Evolutionary conservation across 1,140 invertebrate genomes (phyloP).

Genomic region (Fopius arisanus): DNA sequence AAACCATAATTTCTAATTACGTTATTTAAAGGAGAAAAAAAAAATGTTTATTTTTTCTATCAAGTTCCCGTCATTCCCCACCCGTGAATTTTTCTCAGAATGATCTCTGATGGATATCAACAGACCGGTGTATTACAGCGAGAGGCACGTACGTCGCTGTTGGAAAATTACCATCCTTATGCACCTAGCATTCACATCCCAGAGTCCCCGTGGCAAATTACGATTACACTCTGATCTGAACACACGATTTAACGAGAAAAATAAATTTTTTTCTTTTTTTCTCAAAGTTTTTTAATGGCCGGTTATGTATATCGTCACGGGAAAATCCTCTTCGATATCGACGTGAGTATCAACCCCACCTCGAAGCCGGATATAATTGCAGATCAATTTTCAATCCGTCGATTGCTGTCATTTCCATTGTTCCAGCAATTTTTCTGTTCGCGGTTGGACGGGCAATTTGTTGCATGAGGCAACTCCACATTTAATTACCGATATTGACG

Average conservation of each 20-base stretch:
- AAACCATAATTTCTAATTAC: neutral
- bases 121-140: neutral
- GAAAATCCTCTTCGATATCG: constrained; percentile 1
- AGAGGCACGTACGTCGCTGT: constrained; percentile 14
- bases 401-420: neutral
- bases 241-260: neutral
- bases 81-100: constrained; percentile 8
- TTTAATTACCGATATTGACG: neutral
- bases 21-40: no score
- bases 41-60: neutral
- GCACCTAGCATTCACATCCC: neutral
- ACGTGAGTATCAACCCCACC: neutral
- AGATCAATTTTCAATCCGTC: neutral
- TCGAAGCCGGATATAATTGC: neutral
- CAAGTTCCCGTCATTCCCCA: neutral
- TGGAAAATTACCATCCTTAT: constrained; percentile 18
- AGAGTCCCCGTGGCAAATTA: constrained; percentile 12
- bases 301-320: constrained; percentile 6
- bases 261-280: neutral
- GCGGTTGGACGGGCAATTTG: neutral
- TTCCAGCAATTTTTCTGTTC: neutral
- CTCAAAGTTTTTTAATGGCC: neutral
- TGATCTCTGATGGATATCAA: constrained; percentile 4
- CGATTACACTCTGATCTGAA: constrained; percentile 16
- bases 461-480: neutral